These are phyloP conservation scores for Nettapus auritus DNA, from an alignment of 2,113 vertebrate species.

Conservation along the genomic window DNA sequence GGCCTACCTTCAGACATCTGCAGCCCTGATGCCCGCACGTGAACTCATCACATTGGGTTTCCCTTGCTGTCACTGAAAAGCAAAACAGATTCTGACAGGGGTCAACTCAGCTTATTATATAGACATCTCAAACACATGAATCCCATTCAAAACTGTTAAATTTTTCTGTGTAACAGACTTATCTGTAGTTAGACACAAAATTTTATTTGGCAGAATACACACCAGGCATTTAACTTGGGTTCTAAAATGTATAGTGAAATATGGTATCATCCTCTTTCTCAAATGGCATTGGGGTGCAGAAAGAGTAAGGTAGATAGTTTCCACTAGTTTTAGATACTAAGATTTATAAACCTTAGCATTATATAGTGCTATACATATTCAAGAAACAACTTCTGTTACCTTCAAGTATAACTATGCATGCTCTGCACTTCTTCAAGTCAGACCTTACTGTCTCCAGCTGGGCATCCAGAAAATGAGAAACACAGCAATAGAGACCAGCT, in stretches of 20 bases:
- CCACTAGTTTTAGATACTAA: not conserved
- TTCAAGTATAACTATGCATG: not conserved
- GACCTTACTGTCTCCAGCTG: not conserved
- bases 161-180: not conserved
- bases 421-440: not conserved
- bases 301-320: not conserved
- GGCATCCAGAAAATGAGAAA: conserved; percentile 5
- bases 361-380: not conserved
- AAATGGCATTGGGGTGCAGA: not conserved
- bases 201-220: not conserved
- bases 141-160: not conserved
- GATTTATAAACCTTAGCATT: not conserved
- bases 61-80: not conserved
- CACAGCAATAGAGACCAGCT: not conserved
- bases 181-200: not conserved
- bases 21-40: not conserved
- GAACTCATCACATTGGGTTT: not conserved
- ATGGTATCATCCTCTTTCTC: not conserved
- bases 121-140: not conserved
- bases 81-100: not conserved
- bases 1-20: not conserved
- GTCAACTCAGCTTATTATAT: not conserved
- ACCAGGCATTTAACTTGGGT: not conserved
- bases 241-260: not conserved
- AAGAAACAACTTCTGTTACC: not conserved